Evolutionary conservation across 2,797 vertebrate genomes (phyloP).

Genomic region (Cyclopterus lumpus): DNA sequence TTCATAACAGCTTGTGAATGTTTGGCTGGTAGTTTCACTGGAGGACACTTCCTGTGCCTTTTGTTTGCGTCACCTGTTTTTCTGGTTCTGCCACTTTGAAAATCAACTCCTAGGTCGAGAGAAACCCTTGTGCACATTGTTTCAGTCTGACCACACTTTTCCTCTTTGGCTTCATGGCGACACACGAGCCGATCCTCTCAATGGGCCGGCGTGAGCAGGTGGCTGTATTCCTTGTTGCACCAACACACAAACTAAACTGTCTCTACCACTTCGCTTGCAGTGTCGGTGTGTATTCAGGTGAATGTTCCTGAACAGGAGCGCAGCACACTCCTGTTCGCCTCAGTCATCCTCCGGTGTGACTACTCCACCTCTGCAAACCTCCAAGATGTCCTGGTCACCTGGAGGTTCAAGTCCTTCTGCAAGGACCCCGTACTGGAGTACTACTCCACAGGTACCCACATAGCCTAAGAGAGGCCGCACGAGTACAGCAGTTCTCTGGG

Average conservation of each 20-base stretch:
- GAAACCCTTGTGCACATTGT: conserved; percentile 24
- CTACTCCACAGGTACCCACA: conserved; percentile 88
- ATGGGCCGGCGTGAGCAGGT: no score
- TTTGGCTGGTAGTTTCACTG: conserved; percentile 61
- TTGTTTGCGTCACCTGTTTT: conserved; percentile 73
- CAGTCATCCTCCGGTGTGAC: conserved; percentile 88
- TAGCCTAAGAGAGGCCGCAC: neutral
- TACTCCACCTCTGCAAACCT: conserved; percentile 90
- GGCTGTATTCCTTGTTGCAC: neutral
- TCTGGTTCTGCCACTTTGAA: conserved; percentile 77
- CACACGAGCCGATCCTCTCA: neutral
- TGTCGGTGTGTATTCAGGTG: conserved; percentile 73
- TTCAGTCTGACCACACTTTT: conserved; percentile 6
- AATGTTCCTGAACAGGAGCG: conserved; percentile 54
- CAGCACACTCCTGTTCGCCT: conserved; percentile 87
- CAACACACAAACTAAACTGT: conserved; percentile 59
- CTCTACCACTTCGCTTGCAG: conserved; percentile 60
- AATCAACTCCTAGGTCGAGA: conserved; percentile 27
- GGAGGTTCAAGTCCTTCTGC: conserved; percentile 96
- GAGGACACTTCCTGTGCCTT: conserved; percentile 67
- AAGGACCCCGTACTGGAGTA: conserved; percentile 95
- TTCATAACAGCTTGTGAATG: conserved; percentile 48
- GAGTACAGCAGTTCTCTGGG: neutral
- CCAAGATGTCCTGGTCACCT: conserved; percentile 93
- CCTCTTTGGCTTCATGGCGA: neutral